These are phyloP conservation scores for Manduca sexta DNA, from an alignment of 1,140 invertebrate species.

Conservation along the genomic window DNA sequence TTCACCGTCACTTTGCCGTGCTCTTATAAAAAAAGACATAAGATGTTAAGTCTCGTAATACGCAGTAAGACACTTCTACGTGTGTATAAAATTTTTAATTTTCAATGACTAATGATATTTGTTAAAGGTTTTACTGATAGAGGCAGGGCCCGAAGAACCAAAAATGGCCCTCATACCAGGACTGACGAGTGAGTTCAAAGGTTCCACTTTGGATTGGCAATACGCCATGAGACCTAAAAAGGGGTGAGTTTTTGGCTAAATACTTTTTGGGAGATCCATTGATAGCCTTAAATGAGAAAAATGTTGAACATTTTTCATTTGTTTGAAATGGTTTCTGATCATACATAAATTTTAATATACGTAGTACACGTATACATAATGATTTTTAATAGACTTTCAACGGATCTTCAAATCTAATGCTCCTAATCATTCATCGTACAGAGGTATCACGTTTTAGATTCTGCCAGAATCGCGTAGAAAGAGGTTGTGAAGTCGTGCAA, in stretches of 20 bases:
- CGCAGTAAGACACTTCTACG: no score
- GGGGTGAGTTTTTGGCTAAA: slow-evolving; percentile 49
- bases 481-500: slow-evolving; percentile 58
- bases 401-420: slow-evolving; percentile 8
- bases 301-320: no score
- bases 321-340: no score
- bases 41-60: no score
- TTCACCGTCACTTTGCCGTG: no score
- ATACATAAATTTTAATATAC: no score
- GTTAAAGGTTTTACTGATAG: slow-evolving; percentile 74
- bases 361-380: no score
- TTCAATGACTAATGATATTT: slow-evolving; percentile 10
- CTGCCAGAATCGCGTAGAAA: slow-evolving; percentile 43
- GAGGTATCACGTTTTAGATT: slow-evolving; percentile 40
- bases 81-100: neutral
- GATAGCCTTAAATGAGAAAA: no score
- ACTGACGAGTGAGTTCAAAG: slow-evolving; percentile 74
- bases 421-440: slow-evolving; percentile 47
- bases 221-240: slow-evolving; percentile 79
- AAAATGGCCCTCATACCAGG: slow-evolving; percentile 79
- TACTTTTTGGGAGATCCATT: no score
- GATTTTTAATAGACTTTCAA: neutral
- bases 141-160: slow-evolving; percentile 81
- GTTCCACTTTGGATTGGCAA: slow-evolving; percentile 79
- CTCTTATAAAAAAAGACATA: no score